Conservation (phyloP, 2,797 vertebrate species). For the Rhyacichthys aspro region DNA sequence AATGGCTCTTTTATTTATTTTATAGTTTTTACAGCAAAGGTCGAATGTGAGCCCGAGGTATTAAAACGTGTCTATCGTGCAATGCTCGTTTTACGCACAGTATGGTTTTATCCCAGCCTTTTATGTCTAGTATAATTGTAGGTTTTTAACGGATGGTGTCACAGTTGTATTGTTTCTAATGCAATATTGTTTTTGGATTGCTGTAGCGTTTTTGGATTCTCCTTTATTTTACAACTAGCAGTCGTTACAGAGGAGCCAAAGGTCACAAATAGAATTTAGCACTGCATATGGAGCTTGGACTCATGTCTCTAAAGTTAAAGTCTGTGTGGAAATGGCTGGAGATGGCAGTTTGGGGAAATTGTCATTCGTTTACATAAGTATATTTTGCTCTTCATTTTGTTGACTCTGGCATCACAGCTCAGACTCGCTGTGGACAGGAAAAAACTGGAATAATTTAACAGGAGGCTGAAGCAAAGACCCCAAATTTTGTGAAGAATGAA, state of each 20-base stretch:
- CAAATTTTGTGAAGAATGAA: too few species aligned
- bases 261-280: conserved; percentile 52
- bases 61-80: not conserved
- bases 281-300: conserved; percentile 21
- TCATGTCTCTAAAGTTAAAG: conserved; percentile 21
- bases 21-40: too few species aligned
- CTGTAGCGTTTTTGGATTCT: conserved; percentile 22
- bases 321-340: too few species aligned
- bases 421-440: conserved; percentile 10
- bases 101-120: not conserved
- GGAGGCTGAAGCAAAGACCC: too few species aligned
- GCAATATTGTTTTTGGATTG: conserved; percentile 35
- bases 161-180: conserved; percentile 9
- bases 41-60: too few species aligned
- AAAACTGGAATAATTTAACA: conserved; percentile 44
- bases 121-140: not conserved
- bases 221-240: conserved; percentile 16
- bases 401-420: conserved; percentile 35
- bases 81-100: not conserved
- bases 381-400: conserved; percentile 41
- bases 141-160: not conserved
- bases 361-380: conserved; percentile 41
- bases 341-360: too few species aligned
- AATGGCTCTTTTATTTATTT: too few species aligned
- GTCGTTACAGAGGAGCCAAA: conserved; percentile 47